Conservation (phyloP, 1,140 invertebrate species). For the Chironomus tepperi region DNA sequence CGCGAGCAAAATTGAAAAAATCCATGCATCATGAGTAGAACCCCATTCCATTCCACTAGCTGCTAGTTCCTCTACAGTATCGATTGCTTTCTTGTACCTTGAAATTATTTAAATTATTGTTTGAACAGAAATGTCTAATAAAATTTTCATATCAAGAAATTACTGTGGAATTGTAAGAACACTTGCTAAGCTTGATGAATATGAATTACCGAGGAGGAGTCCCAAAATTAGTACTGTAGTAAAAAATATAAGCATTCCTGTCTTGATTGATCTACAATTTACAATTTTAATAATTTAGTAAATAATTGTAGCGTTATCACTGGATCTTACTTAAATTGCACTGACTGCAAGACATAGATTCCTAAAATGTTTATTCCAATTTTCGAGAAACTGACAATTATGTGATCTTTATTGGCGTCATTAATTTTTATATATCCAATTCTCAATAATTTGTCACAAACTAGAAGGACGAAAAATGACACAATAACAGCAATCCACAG, state of each 20-base stretch:
- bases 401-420: background rate
- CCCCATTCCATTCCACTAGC: constrained; percentile 45
- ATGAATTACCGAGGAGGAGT: constrained; percentile 44
- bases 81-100: constrained; percentile 41
- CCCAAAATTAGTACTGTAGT: constrained; percentile 40
- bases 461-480: constrained; percentile 26
- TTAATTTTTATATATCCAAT: background rate
- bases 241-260: constrained; percentile 28
- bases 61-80: constrained; percentile 44
- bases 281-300: constrained; percentile 25
- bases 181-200: constrained; percentile 45
- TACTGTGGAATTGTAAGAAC: constrained; percentile 48
- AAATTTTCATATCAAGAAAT: constrained; percentile 19
- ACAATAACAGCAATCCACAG: constrained; percentile 33
- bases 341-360: constrained; percentile 27
- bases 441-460: constrained; percentile 24
- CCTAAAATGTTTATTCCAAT: constrained; percentile 26
- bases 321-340: background rate
- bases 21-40: constrained; percentile 48
- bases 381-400: background rate
- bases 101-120: constrained; percentile 25
- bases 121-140: background rate
- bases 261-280: background rate
- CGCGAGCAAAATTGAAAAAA: constrained; percentile 43
- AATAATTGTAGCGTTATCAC: constrained; percentile 26